Conservation (phyloP, 2,113 vertebrate species). For the Uropsilus gracilis region DNA sequence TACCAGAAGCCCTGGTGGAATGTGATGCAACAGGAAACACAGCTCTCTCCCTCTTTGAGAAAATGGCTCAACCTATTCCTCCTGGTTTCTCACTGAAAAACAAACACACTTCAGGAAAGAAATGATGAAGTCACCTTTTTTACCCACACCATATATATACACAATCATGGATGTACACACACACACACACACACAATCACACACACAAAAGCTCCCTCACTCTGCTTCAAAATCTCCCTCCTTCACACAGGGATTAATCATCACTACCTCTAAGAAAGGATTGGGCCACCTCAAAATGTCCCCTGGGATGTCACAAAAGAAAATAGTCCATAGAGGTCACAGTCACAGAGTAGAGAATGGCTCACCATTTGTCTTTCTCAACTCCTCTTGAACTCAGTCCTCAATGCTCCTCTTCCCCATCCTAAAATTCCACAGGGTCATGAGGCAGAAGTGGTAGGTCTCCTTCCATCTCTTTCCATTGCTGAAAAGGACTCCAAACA, state of each 20-base stretch:
- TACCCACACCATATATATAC: too few relatives aligned
- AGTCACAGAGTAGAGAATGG: not conserved
- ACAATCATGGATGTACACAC: not conserved
- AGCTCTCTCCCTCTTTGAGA: not conserved
- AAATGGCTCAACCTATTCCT: not conserved
- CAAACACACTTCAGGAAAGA: not conserved
- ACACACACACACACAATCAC: too few relatives aligned
- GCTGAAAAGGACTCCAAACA: slow-evolving; percentile 60
- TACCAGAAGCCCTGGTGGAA: not conserved
- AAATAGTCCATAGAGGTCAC: not conserved
- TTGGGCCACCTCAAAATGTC: not conserved
- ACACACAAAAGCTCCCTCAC: not conserved
- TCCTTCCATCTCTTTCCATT: slow-evolving; percentile 81
- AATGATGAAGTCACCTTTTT: not conserved
- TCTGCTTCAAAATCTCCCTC: not conserved
- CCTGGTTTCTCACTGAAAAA: not conserved
- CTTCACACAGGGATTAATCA: not conserved
- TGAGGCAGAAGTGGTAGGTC: slow-evolving; percentile 79
- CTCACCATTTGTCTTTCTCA: slow-evolving; percentile 81
- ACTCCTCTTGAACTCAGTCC: slow-evolving; percentile 74
- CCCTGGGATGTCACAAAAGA: not conserved
- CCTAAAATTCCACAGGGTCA: slow-evolving; percentile 81
- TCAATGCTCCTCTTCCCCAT: slow-evolving; percentile 85
- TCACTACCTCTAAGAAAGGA: not conserved
- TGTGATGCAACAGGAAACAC: not conserved